Conservation (phyloP, 2,888 invertebrate genomes). For the Caenorhabditis sp. region DNA sequence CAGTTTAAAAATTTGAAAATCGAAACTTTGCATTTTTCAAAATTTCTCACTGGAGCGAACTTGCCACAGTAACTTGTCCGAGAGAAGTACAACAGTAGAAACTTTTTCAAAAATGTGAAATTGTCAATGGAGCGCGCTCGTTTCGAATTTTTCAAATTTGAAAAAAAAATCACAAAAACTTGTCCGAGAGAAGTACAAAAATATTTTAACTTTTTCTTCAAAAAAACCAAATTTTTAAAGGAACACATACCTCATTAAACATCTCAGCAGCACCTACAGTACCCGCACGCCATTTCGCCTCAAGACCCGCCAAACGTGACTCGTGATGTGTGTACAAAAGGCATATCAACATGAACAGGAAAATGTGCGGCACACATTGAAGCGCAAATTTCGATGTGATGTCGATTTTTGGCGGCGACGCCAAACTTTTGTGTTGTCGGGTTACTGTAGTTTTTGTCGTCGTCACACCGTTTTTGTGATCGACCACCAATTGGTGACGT, state of each 20-base stretch:
- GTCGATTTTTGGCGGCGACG: conserved; percentile 24
- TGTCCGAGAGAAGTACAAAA: too few species aligned
- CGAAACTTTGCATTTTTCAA: too few species aligned
- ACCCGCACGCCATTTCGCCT: not conserved
- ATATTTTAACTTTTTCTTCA: too few species aligned
- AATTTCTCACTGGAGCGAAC: too few species aligned
- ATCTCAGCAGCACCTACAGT: not conserved
- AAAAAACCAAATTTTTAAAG: not conserved
- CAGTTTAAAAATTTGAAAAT: too few species aligned
- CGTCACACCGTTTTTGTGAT: not conserved
- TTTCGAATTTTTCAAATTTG: too few species aligned
- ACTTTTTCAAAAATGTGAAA: too few species aligned
- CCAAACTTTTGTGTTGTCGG: not conserved
- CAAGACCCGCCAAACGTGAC: conserved; percentile 17
- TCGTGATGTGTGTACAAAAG: conserved; percentile 34
- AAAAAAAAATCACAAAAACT: too few species aligned
- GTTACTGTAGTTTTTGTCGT: not conserved
- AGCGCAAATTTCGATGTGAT: conserved; percentile 29
- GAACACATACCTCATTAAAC: not conserved
- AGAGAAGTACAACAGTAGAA: too few species aligned
- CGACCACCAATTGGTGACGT: not conserved
- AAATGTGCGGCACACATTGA: conserved; percentile 27
- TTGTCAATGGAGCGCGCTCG: too few species aligned
- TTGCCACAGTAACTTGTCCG: too few species aligned
- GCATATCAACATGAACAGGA: conserved; percentile 33